These are phyloP conservation scores for Cataglyphis hispanica DNA, from an alignment of 1,140 invertebrate genomes.

Conservation along the genomic window DNA sequence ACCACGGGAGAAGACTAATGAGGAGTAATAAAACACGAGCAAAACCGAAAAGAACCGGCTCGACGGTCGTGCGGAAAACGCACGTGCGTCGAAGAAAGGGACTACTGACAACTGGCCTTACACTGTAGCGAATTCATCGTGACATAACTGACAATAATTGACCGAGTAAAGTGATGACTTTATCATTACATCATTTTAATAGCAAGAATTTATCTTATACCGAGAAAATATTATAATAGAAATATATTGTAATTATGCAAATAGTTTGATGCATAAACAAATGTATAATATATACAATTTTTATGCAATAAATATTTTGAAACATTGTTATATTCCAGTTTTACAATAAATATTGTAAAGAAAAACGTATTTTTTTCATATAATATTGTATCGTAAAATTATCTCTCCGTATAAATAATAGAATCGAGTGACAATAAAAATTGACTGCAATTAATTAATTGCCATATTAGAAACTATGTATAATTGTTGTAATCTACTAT, in stretches of 20 bases:
- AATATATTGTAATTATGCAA: too few relatives aligned
- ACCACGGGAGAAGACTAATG: slow-evolving; percentile 57
- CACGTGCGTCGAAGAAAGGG: slow-evolving; percentile 23
- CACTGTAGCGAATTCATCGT: slow-evolving; percentile 19
- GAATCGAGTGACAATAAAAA: too few relatives aligned
- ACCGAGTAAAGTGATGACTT: neutral
- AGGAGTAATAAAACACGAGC: slow-evolving; percentile 59
- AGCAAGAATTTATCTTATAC: neutral
- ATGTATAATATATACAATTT: too few relatives aligned
- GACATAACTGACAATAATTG: slow-evolving; percentile 19
- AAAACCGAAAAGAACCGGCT: slow-evolving; percentile 45
- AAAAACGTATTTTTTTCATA: too few relatives aligned
- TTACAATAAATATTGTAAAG: too few relatives aligned
- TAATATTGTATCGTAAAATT: too few relatives aligned
- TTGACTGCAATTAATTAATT: neutral
- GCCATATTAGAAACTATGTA: neutral
- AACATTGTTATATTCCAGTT: too few relatives aligned
- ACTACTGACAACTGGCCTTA: slow-evolving; percentile 17
- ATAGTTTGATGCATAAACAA: too few relatives aligned
- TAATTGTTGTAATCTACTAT: neutral
- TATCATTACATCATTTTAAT: neutral
- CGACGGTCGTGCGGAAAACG: slow-evolving; percentile 15
- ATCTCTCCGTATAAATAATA: too few relatives aligned
- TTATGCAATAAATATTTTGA: too few relatives aligned
- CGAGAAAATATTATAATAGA: too few relatives aligned